These are phyloP conservation scores for Phataginus tetradactyla DNA, from an alignment of 2,797 vertebrate genomes.

Conservation along the genomic window DNA sequence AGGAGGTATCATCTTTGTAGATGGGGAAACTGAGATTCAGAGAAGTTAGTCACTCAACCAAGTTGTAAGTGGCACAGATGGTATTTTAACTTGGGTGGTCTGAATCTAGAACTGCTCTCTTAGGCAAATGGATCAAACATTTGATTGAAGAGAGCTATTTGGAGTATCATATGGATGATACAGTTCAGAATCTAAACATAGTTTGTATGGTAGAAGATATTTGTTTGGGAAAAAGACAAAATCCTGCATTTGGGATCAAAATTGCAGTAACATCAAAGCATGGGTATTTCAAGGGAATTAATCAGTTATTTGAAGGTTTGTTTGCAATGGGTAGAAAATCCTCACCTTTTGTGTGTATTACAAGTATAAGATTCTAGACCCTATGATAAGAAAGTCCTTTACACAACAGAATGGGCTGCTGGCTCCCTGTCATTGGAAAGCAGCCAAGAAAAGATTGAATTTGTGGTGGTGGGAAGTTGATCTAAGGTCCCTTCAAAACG, in stretches of 20 bases:
- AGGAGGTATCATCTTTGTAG: not conserved
- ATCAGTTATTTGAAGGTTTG: not conserved
- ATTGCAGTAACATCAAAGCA: not conserved
- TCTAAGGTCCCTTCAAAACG: not conserved
- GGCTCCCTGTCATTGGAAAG: not conserved
- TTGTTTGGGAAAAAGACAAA: conserved; percentile 39
- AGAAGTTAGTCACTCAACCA: not conserved
- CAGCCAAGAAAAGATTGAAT: not conserved
- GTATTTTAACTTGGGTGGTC: not conserved
- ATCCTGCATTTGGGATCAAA: not conserved
- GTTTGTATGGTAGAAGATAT: conserved; percentile 5
- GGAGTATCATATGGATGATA: not conserved
- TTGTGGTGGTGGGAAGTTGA: not conserved
- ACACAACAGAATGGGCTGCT: not conserved
- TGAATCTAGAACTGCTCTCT: not conserved
- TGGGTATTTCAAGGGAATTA: not conserved
- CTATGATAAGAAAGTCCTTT: not conserved
- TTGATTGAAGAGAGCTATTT: not conserved
- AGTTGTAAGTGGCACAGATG: not conserved
- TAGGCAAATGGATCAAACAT: not conserved
- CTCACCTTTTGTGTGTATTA: not conserved
- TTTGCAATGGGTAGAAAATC: not conserved
- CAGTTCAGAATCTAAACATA: not conserved
- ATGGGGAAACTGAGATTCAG: not conserved
- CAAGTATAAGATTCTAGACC: not conserved